These are phyloP conservation scores for Dascyllus trimaculatus DNA, from an alignment of 2,113 vertebrate genomes.

Conservation along the genomic window DNA sequence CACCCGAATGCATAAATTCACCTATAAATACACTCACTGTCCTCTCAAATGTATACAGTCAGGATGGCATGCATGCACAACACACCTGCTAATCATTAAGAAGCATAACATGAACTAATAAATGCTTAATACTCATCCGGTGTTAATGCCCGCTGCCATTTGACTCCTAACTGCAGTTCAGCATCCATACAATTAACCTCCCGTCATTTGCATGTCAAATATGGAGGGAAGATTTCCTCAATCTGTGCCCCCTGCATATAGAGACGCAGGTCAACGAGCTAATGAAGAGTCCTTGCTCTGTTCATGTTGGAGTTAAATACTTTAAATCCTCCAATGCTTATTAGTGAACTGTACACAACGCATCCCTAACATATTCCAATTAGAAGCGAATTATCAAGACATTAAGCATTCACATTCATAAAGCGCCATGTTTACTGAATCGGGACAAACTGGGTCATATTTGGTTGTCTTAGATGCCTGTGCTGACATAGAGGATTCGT, in stretches of 20 bases:
- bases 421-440: conserved; percentile 60
- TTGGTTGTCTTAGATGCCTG: conserved; percentile 54
- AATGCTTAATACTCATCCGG: conserved; percentile 36
- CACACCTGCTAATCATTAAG: conserved; percentile 7
- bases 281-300: conserved; percentile 52
- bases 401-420: conserved; percentile 49
- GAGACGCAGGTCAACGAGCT: conserved; percentile 64
- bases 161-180: conserved; percentile 54
- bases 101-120: conserved; percentile 42
- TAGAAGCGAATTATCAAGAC: conserved; percentile 65
- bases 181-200: conserved; percentile 64
- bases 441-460: conserved; percentile 69
- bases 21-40: not conserved
- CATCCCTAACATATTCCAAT: conserved; percentile 61
- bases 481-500: conserved; percentile 34
- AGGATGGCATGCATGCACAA: not conserved
- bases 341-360: conserved; percentile 33
- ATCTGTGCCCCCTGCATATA: conserved; percentile 22
- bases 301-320: conserved; percentile 43
- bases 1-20: not conserved
- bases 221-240: conserved; percentile 22
- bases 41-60: not conserved
- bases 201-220: conserved; percentile 54
- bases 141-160: conserved; percentile 45
- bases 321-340: conserved; percentile 57